Percentiles rank a stretch among this genome's conserved stretches.
phyloP scores from a whole-genome alignment of 1,140 invertebrate species.

The Macrotrachela quadricornifera region DNA sequence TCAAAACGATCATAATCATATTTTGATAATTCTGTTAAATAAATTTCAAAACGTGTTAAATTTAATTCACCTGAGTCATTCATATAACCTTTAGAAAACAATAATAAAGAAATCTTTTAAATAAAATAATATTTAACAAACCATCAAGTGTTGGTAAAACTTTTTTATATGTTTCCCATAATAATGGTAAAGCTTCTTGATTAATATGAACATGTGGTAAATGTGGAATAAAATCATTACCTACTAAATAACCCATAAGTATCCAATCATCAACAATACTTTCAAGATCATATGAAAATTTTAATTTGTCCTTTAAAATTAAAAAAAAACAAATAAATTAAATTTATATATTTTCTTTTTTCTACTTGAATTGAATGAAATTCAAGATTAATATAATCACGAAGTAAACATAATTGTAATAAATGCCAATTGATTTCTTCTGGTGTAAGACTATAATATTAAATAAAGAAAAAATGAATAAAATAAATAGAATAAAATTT shows the following conservation, averaged over 20 bases:
- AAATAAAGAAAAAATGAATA: slow-evolving; percentile 15
- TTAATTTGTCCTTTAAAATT: slow-evolving; percentile 46
- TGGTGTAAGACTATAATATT: slow-evolving; percentile 64
- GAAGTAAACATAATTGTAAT: slow-evolving; percentile 11
- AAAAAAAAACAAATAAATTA: background rate
- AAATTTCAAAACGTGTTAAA: slow-evolving; percentile 62
- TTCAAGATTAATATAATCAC: background rate
- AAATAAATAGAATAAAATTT: no score
- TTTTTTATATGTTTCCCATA: slow-evolving; percentile 68
- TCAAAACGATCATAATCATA: background rate
- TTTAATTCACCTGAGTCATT: slow-evolving; percentile 70
- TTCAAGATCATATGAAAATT: slow-evolving; percentile 48
- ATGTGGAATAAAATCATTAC: slow-evolving; percentile 90
- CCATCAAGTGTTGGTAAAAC: slow-evolving; percentile 63
- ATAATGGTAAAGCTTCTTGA: slow-evolving; percentile 57
- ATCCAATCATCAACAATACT: slow-evolving; percentile 55
- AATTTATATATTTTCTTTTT: background rate
- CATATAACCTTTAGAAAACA: slow-evolving; percentile 50
- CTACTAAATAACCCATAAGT: slow-evolving; percentile 78
- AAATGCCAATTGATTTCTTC: slow-evolving; percentile 51
- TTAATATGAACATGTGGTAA: slow-evolving; percentile 76
- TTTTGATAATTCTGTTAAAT: slow-evolving; percentile 41
- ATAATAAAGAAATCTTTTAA: background rate
- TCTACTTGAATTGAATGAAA: background rate
- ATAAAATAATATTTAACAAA: slow-evolving; percentile 22